Conservation (phyloP, 92 coral and sea anemone genomes). For the Virgularia gustaviana region DNA sequence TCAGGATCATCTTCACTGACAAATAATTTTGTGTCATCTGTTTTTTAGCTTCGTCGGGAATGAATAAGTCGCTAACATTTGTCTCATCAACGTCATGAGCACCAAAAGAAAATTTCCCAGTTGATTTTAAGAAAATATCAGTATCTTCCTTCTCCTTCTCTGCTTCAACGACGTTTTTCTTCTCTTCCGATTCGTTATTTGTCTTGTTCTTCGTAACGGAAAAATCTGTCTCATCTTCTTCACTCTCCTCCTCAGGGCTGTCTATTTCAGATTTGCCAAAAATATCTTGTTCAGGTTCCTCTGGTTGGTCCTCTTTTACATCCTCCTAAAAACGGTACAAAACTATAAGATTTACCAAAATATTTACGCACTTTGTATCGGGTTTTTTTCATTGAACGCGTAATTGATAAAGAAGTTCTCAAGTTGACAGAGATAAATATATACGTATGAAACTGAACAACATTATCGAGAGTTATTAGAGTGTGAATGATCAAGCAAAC, state of each 20-base stretch:
- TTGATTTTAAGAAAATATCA: slow-evolving; percentile 18
- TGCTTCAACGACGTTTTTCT: not conserved
- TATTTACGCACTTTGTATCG: not conserved
- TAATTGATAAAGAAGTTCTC: too few species aligned
- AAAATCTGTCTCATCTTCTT: slow-evolving; percentile 46
- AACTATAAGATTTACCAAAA: not conserved
- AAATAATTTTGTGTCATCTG: slow-evolving; percentile 19
- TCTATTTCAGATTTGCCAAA: slow-evolving; percentile 62
- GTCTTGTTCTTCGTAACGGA: slow-evolving; percentile 51
- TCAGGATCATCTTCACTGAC: slow-evolving; percentile 76
- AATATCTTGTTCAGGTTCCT: slow-evolving; percentile 59
- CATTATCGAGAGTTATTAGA: too few species aligned
- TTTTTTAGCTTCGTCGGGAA: slow-evolving; percentile 76
- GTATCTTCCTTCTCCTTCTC: not conserved
- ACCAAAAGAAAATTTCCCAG: slow-evolving; percentile 60
- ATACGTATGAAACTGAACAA: too few species aligned
- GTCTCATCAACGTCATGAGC: slow-evolving; percentile 56
- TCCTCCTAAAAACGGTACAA: slow-evolving; percentile 6
- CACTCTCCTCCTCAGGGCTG: slow-evolving; percentile 41
- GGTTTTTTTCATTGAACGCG: too few species aligned
- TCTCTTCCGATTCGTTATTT: slow-evolving; percentile 24
- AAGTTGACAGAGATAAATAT: too few species aligned
- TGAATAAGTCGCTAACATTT: slow-evolving; percentile 67
- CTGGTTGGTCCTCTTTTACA: slow-evolving; percentile 37
- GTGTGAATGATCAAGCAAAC: not conserved